Conservation (phyloP, 1,140 invertebrate genomes). For the Solenopsis invicta region DNA sequence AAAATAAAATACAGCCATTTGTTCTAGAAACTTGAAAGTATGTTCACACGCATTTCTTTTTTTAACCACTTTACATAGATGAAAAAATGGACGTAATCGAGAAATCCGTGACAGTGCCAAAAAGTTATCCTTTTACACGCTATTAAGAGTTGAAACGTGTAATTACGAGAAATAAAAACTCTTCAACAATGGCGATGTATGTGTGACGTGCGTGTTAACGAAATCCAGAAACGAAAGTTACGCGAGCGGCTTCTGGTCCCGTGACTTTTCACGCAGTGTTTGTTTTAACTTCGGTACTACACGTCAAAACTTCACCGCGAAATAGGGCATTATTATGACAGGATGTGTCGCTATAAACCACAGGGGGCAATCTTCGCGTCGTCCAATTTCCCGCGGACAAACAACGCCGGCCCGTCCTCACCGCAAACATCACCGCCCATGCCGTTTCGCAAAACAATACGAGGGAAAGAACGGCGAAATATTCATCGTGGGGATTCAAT, state of each 20-base stretch:
- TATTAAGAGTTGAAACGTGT: no score
- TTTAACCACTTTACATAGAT: no score
- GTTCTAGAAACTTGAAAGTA: no score
- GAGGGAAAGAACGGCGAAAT: not conserved
- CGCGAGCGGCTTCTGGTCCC: not conserved
- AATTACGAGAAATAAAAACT: not conserved
- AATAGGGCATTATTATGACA: slow-evolving; percentile 39
- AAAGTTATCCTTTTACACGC: no score
- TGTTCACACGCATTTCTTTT: no score
- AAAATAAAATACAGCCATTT: no score
- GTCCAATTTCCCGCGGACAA: slow-evolving; percentile 54
- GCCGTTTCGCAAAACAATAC: slow-evolving; percentile 30
- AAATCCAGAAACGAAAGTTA: not conserved
- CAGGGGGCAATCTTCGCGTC: slow-evolving; percentile 19
- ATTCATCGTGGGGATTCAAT: slow-evolving; percentile 5
- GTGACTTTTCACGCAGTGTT: slow-evolving; percentile 19
- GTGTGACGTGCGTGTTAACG: not conserved
- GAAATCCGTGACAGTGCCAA: no score
- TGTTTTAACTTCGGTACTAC: slow-evolving; percentile 6
- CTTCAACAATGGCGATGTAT: not conserved
- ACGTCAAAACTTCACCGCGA: not conserved
- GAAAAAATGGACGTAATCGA: no score
- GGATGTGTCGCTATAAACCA: slow-evolving; percentile 27
- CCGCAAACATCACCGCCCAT: not conserved
- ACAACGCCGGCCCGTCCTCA: slow-evolving; percentile 12